Percentiles rank a stretch among this genome's conserved stretches.
These are phyloP conservation scores for Ferrisia virgata DNA, from an alignment of 2,888 invertebrate genomes.

Conservation along the genomic window DNA sequence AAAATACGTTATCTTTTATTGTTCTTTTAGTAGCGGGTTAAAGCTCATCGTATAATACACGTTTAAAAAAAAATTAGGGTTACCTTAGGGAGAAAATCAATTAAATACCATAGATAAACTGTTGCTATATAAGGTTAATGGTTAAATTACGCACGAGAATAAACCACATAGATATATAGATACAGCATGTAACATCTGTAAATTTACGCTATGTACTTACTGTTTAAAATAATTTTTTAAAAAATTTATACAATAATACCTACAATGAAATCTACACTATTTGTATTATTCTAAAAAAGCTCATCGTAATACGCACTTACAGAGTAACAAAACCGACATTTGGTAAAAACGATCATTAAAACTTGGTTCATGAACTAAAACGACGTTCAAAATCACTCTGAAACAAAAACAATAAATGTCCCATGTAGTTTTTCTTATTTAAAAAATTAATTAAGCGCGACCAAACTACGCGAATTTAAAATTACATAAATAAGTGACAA, in stretches of 20 bases:
- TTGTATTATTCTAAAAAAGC: no score
- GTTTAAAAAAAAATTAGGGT: neutral
- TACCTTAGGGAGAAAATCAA: slow-evolving; percentile 1
- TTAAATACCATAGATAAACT: neutral
- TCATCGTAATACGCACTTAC: slow-evolving; percentile 16
- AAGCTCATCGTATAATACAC: neutral
- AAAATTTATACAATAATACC: neutral
- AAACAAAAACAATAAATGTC: neutral
- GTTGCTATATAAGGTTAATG: neutral
- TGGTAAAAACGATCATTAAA: slow-evolving; percentile 33
- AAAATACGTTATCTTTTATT: neutral
- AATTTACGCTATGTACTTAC: neutral
- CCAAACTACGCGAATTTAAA: neutral
- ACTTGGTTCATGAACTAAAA: slow-evolving; percentile 22
- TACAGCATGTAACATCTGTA: neutral
- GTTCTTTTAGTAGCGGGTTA: neutral
- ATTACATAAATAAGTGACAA: slow-evolving; percentile 2
- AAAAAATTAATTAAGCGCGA: neutral
- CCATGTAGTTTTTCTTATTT: neutral
- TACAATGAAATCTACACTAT: neutral
- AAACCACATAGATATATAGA: neutral
- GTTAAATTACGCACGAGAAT: neutral
- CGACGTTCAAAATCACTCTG: neutral
- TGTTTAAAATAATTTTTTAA: neutral
- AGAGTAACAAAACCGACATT: slow-evolving; percentile 38